phyloP scores from a whole-genome alignment of 1,140 invertebrate genomes.

The Drosophila subobscura region DNA sequence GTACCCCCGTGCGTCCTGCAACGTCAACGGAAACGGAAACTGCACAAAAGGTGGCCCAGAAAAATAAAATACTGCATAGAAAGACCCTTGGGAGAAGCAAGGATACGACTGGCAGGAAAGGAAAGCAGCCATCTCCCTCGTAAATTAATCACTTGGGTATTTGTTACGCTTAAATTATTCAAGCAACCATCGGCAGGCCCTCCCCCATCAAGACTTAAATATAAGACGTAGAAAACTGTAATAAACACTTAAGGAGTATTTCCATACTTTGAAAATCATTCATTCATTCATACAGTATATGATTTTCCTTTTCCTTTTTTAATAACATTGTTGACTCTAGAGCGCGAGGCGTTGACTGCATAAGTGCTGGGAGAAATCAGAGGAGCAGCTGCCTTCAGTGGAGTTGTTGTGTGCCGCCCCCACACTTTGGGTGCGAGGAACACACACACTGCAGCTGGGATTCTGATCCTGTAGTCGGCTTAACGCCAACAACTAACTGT shows the following conservation, averaged over 20 bases:
- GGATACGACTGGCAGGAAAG: not conserved
- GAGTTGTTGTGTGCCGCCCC: constrained; percentile 19
- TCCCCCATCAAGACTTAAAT: too few relatives aligned
- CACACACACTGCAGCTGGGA: constrained; percentile 12
- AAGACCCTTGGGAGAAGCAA: constrained; percentile 11
- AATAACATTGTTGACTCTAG: constrained; percentile 45
- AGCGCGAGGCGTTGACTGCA: constrained; percentile 64
- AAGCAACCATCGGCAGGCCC: constrained; percentile 38
- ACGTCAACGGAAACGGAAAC: constrained; percentile 52
- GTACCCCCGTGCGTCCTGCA: constrained; percentile 24
- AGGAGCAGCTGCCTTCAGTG: constrained; percentile 40
- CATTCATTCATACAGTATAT: constrained; percentile 1
- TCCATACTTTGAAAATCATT: constrained; percentile 2
- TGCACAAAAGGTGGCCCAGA: constrained; percentile 27
- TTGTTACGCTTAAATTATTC: constrained; percentile 48
- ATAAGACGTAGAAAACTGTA: too few relatives aligned
- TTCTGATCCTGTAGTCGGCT: constrained; percentile 35
- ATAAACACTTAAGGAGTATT: not conserved
- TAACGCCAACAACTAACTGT: constrained; percentile 50
- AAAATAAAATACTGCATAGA: constrained; percentile 27
- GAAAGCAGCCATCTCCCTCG: constrained; percentile 28
- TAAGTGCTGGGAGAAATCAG: constrained; percentile 31
- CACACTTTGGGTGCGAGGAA: constrained; percentile 18
- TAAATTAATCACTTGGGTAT: constrained; percentile 60
- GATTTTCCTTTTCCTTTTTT: constrained; percentile 18